phyloP scores from a whole-genome alignment of 2,888 invertebrate species.

The Tetragonisca angustula region DNA sequence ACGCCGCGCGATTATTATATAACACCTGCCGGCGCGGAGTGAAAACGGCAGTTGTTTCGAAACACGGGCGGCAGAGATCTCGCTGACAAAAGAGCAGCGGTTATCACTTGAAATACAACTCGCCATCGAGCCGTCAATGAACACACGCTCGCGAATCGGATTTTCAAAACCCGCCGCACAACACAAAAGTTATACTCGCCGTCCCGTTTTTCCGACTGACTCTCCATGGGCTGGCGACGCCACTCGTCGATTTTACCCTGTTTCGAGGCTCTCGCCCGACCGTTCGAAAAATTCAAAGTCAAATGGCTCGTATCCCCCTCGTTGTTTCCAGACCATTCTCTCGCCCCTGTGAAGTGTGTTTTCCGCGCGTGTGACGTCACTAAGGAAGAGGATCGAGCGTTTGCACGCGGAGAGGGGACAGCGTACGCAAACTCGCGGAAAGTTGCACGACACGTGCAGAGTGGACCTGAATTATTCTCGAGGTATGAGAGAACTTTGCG shows the following conservation, averaged over 20 bases:
- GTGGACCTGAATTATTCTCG: background rate
- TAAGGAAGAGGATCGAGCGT: too few relatives aligned
- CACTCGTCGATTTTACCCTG: background rate
- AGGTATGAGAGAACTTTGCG: background rate
- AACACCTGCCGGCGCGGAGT: too few relatives aligned
- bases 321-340: constrained; percentile 10
- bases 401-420: background rate
- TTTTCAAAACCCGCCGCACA: background rate
- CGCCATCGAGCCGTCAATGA: constrained; percentile 5
- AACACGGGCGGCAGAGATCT: background rate
- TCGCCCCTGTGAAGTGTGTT: too few relatives aligned
- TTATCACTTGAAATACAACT: constrained; percentile 3
- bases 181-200: constrained; percentile 18
- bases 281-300: constrained; percentile 7
- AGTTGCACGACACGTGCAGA: background rate
- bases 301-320: constrained; percentile 2
- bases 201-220: too few relatives aligned
- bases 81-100: background rate
- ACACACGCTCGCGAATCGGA: background rate
- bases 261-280: background rate
- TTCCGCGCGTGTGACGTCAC: too few relatives aligned
- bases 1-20: background rate
- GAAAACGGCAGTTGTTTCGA: too few relatives aligned
- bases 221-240: background rate
- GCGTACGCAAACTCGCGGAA: constrained; percentile 13